Conservation (phyloP, 2,797 vertebrate species). For the Rhinella marina region DNA sequence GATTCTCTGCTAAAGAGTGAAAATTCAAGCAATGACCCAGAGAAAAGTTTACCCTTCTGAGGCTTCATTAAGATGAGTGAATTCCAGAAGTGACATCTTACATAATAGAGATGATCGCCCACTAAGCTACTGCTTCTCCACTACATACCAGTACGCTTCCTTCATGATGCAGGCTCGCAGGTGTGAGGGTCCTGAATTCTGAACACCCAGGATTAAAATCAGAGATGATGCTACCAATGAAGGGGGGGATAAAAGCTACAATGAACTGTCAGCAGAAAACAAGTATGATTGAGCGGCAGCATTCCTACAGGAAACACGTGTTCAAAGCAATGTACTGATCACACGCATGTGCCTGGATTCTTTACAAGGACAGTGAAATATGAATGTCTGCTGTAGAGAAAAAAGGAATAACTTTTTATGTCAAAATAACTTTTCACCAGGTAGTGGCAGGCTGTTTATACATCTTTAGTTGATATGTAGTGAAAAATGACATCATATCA, state of each 20-base stretch:
- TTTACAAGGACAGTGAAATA: background rate
- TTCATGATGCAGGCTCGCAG: conserved; percentile 35
- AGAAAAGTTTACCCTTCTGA: conserved; percentile 26
- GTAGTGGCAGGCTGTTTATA: background rate
- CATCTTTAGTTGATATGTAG: no score
- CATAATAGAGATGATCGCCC: conserved; percentile 41
- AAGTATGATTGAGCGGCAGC: conserved; percentile 1
- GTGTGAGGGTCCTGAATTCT: conserved; percentile 33
- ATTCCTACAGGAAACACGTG: conserved; percentile 18
- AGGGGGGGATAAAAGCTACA: background rate
- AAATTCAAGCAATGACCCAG: conserved; percentile 39
- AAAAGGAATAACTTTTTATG: background rate
- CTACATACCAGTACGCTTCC: background rate
- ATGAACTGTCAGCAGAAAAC: background rate
- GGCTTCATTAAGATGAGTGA: conserved; percentile 16
- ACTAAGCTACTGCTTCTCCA: background rate
- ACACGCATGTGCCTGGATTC: background rate
- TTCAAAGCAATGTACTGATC: conserved; percentile 6
- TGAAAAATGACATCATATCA: no score
- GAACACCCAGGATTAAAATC: conserved; percentile 45
- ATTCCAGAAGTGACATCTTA: conserved; percentile 42
- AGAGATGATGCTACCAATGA: background rate
- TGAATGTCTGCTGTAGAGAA: background rate
- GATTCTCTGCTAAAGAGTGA: background rate
- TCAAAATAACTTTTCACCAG: conserved; percentile 23